These are phyloP conservation scores for Rosalia funebris DNA, from an alignment of 2,888 invertebrate genomes.

Conservation along the genomic window DNA sequence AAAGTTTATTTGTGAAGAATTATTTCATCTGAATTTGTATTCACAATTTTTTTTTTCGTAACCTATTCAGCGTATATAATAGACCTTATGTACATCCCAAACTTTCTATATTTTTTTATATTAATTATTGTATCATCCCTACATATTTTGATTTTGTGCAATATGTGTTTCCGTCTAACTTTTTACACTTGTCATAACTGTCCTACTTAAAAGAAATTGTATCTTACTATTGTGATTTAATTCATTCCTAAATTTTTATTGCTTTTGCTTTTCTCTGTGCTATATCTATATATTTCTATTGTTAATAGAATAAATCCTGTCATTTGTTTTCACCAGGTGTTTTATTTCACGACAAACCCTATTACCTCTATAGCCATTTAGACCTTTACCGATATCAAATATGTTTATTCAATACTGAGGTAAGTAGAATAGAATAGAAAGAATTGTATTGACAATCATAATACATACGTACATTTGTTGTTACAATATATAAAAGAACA, in stretches of 20 bases:
- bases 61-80: not conserved
- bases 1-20: not conserved
- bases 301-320: conserved; percentile 23
- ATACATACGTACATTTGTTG: no score
- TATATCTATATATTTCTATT: conserved; percentile 22
- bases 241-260: conserved; percentile 34
- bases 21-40: not conserved
- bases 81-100: no score
- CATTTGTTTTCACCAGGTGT: conserved; percentile 17
- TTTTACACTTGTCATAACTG: conserved; percentile 1
- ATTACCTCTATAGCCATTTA: no score
- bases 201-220: conserved; percentile 2
- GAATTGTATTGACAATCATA: no score
- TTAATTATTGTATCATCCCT: not conserved
- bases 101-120: no score
- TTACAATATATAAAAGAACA: no score
- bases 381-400: no score
- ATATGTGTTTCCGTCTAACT: conserved; percentile 2
- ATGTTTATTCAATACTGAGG: no score
- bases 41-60: not conserved
- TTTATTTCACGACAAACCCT: no score
- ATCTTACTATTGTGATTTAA: conserved; percentile 26
- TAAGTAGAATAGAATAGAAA: no score
- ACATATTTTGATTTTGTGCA: not conserved
- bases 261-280: conserved; percentile 26